Percentiles rank a stretch among this genome's conserved stretches.
Conservation (phyloP, 1,140 invertebrate genomes). For the Glossosoma conforme region DNA sequence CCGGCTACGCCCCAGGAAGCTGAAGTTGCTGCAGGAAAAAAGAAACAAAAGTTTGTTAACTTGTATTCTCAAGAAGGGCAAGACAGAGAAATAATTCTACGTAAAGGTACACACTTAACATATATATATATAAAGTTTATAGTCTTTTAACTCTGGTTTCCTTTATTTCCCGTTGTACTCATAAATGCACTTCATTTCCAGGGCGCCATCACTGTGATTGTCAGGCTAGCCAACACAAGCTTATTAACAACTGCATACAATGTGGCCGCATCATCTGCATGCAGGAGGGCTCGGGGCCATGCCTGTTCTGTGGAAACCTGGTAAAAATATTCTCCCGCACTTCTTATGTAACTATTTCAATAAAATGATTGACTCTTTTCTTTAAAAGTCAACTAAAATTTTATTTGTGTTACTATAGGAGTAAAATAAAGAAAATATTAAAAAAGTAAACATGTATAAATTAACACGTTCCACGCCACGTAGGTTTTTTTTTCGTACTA, state of each 20-base stretch:
- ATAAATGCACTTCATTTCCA: slow-evolving; percentile 34
- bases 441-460: slow-evolving; percentile 6
- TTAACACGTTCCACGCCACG: no score
- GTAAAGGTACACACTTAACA: slow-evolving; percentile 52
- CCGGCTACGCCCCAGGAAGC: slow-evolving; percentile 29
- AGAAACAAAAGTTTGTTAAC: slow-evolving; percentile 72
- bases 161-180: no score
- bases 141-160: no score
- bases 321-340: no score
- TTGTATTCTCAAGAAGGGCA: slow-evolving; percentile 69
- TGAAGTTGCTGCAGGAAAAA: slow-evolving; percentile 51
- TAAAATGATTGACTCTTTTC: no score
- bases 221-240: slow-evolving; percentile 81
- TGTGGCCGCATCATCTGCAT: slow-evolving; percentile 94
- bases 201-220: slow-evolving; percentile 87
- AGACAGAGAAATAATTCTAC: slow-evolving; percentile 56
- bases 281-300: slow-evolving; percentile 95
- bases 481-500: no score
- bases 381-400: no score
- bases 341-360: no score
- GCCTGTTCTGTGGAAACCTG: slow-evolving; percentile 83
- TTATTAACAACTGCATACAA: slow-evolving; percentile 90
- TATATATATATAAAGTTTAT: no score
- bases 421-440: not conserved
- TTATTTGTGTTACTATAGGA: no score